Evolutionary conservation across 2,113 vertebrate genomes (phyloP).

Genomic region (Cepphus grylle): DNA sequence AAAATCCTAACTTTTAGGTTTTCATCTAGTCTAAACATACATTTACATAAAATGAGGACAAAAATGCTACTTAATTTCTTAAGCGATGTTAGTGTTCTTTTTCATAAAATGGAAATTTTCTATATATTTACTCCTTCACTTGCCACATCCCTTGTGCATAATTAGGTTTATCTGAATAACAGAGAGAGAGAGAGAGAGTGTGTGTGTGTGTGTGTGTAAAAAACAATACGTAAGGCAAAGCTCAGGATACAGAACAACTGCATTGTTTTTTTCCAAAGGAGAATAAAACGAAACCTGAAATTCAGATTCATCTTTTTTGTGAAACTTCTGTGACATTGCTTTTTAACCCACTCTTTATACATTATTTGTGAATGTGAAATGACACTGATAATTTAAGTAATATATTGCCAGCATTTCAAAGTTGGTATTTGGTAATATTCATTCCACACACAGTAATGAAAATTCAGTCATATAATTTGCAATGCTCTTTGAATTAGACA

Average conservation of each 20-base stretch:
- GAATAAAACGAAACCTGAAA: background rate
- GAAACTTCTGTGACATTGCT: background rate
- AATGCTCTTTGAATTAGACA: background rate
- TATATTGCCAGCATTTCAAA: background rate
- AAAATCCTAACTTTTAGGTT: background rate
- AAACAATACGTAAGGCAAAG: background rate
- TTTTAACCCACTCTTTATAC: background rate
- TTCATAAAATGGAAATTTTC: background rate
- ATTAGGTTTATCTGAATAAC: background rate
- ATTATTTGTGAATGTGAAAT: background rate
- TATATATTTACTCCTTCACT: background rate
- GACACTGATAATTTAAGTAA: background rate
- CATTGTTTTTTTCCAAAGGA: background rate
- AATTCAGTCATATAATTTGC: constrained; percentile 4
- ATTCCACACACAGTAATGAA: constrained; percentile 3
- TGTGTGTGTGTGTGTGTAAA: background rate
- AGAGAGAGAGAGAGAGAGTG: background rate
- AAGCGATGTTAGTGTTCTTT: background rate
- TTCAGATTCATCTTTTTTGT: background rate
- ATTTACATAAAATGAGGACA: background rate
- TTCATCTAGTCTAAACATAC: background rate
- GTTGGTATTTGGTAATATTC: background rate
- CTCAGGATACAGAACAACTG: background rate
- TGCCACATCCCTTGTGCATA: background rate
- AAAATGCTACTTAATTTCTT: background rate